A percentile compares a stretch with the other conserved stretches of the same genome.
These are phyloP conservation scores for Anoplius nigerrimus DNA, from an alignment of 2,888 invertebrate genomes.

Conservation along the genomic window DNA sequence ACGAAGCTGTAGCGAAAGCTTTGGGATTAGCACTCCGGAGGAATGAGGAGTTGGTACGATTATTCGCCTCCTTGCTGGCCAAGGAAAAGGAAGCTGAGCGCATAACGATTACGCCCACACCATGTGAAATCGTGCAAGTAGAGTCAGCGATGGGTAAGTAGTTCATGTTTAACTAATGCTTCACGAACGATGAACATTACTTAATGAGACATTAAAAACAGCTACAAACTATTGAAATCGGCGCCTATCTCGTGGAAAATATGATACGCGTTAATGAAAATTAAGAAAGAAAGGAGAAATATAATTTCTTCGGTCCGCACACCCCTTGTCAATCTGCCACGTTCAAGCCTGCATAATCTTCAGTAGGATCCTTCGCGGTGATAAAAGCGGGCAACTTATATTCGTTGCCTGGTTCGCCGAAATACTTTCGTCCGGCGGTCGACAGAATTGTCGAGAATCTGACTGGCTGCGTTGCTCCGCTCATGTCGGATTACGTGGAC, in stretches of 20 bases:
- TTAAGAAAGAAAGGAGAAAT: too few relatives aligned
- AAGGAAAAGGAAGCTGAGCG: constrained; percentile 54
- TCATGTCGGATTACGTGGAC: constrained; percentile 53
- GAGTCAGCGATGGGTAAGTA: constrained; percentile 25
- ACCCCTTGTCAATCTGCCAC: too few relatives aligned
- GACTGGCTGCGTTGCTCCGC: constrained; percentile 10
- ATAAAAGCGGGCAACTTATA: constrained; percentile 77
- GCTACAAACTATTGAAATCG: too few relatives aligned
- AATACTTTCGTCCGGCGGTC: constrained; percentile 67
- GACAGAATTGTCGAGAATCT: constrained; percentile 53
- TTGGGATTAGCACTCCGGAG: constrained; percentile 67
- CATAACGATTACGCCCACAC: constrained; percentile 58
- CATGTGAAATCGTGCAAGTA: constrained; percentile 60
- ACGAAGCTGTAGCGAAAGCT: constrained; percentile 77
- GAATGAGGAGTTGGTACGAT: constrained; percentile 65
- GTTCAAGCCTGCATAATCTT: background rate
- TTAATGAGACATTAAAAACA: too few relatives aligned
- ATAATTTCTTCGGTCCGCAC: too few relatives aligned
- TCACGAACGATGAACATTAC: too few relatives aligned
- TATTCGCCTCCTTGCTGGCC: constrained; percentile 54
- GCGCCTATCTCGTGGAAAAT: too few relatives aligned
- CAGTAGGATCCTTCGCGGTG: constrained; percentile 45
- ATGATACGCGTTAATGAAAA: too few relatives aligned
- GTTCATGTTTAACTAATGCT: background rate
- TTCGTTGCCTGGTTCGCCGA: constrained; percentile 81